phyloP scores from a whole-genome alignment of 2,113 vertebrate species.

The Anarhynchus alexandrinus region DNA sequence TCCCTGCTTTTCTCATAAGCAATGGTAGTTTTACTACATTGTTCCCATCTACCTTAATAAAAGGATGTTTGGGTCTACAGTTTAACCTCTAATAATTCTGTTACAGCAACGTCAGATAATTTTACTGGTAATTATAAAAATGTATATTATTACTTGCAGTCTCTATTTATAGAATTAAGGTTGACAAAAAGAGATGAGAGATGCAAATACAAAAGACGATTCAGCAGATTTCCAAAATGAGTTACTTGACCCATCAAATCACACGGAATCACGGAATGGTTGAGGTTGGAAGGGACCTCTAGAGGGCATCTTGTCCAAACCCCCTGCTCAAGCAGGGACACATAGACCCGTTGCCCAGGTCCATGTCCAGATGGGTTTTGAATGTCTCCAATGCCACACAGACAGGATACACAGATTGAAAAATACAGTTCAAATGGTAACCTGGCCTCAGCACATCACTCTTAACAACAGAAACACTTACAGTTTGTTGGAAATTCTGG shows the following conservation, averaged over 20 bases:
- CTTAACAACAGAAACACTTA: conserved; percentile 57
- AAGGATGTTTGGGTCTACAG: not conserved
- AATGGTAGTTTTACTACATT: not conserved
- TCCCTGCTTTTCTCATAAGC: not conserved
- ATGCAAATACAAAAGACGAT: not conserved
- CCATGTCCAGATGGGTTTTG: not conserved
- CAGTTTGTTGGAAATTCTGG: conserved; percentile 82
- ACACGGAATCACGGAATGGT: not conserved
- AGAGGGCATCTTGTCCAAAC: not conserved
- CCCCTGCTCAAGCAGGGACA: not conserved
- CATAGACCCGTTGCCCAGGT: not conserved
- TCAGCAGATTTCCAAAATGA: not conserved
- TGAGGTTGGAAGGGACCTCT: not conserved
- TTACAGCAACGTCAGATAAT: not conserved
- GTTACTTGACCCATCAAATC: not conserved
- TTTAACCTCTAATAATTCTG: not conserved
- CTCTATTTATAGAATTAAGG: not conserved
- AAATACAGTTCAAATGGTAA: not conserved
- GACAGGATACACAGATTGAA: not conserved
- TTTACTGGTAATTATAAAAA: not conserved
- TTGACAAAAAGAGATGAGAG: not conserved
- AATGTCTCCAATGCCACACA: not conserved
- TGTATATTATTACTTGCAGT: not conserved
- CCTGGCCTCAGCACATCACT: not conserved
- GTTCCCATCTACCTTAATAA: not conserved